These are phyloP conservation scores for Rhinella marina DNA, from an alignment of 2,797 vertebrate genomes.

Conservation along the genomic window DNA sequence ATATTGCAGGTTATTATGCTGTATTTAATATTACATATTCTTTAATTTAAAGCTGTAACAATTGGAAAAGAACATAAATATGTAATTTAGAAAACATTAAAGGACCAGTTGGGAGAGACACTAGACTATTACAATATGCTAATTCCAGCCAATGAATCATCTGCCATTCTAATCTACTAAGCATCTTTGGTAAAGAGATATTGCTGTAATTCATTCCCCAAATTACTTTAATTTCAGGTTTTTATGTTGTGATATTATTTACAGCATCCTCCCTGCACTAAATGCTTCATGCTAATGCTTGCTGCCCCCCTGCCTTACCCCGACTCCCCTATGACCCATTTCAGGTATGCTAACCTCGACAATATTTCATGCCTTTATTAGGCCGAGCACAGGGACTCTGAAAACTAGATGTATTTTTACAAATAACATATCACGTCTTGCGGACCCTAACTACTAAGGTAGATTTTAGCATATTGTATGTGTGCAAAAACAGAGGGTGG, in stretches of 20 bases:
- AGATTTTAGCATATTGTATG: neutral
- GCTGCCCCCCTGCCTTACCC: neutral
- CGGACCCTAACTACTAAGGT: neutral
- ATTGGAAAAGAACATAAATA: slow-evolving; percentile 19
- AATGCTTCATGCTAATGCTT: neutral
- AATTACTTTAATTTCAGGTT: slow-evolving; percentile 23
- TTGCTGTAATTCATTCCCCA: slow-evolving; percentile 17
- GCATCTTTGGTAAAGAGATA: slow-evolving; percentile 25
- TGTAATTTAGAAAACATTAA: slow-evolving; percentile 14
- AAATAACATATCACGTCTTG: neutral
- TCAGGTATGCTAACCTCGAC: neutral
- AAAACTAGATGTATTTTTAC: neutral
- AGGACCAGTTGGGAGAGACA: slow-evolving; percentile 12
- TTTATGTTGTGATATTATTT: slow-evolving; percentile 8
- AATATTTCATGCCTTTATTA: neutral
- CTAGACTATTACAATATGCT: slow-evolving; percentile 19
- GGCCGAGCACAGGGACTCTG: neutral
- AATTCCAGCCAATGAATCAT: slow-evolving; percentile 6
- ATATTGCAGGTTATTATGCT: neutral
- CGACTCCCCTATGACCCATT: neutral
- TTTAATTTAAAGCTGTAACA: neutral
- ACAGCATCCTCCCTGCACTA: neutral
- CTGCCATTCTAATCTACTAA: slow-evolving; percentile 7
- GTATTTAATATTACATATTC: neutral
- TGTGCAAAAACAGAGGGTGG: neutral